Percentiles rank a stretch among this genome's conserved stretches.
Evolutionary conservation across 2,113 vertebrate genomes (phyloP).

Genomic region (Gymnarchus niloticus): DNA sequence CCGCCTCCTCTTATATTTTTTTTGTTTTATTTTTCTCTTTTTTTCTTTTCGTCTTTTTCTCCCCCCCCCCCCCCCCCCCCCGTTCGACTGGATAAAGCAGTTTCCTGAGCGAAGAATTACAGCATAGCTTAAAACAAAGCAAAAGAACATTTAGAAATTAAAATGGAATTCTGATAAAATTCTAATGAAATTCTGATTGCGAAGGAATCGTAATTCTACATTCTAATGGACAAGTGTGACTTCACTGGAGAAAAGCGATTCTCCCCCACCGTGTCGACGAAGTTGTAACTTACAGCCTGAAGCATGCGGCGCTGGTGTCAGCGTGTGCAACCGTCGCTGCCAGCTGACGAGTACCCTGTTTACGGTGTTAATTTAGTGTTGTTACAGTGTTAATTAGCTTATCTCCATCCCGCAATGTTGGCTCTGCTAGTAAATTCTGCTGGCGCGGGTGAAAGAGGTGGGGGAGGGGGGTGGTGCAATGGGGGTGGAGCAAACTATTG

Average conservation of each 20-base stretch:
- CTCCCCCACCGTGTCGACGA: not conserved
- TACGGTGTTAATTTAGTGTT: not conserved
- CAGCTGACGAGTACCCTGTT: not conserved
- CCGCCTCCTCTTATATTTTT: no score
- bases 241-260: not conserved
- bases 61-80: no score
- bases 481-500: not conserved
- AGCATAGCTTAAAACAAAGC: no score
- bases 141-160: no score
- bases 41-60: no score
- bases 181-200: not conserved
- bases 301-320: not conserved
- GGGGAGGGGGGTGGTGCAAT: not conserved
- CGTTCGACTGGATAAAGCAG: no score
- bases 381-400: slow-evolving; percentile 17
- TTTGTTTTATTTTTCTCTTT: no score
- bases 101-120: no score
- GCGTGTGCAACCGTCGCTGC: not conserved
- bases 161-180: not conserved
- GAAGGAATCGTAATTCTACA: not conserved
- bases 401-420: not conserved
- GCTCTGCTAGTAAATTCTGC: not conserved
- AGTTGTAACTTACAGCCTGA: not conserved
- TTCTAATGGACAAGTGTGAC: not conserved
- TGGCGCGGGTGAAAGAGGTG: not conserved